A percentile compares a stretch with the other conserved stretches of the same genome.
Evolutionary conservation across 2,113 vertebrate species (phyloP).

Genomic region (Narcine bancroftii): DNA sequence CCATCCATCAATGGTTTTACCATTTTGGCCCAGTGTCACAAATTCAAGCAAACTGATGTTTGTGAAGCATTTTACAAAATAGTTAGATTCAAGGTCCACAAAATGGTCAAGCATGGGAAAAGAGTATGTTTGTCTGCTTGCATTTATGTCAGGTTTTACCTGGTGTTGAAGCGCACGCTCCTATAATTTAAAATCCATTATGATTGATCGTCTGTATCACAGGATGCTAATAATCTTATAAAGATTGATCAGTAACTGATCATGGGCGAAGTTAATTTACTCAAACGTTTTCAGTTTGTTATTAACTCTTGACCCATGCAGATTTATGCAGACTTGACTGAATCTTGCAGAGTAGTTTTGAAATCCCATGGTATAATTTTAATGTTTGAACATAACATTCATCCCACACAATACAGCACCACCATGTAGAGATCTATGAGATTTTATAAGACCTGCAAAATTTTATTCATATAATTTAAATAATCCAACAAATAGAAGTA

Average conservation of each 20-base stretch:
- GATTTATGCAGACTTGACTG: neutral
- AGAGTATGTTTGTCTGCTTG: neutral
- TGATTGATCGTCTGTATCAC: neutral
- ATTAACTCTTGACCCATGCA: neutral
- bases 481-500: neutral
- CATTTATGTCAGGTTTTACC: neutral
- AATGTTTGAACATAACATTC: neutral
- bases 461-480: neutral
- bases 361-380: neutral
- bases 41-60: neutral
- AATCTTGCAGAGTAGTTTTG: neutral
- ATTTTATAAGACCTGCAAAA: neutral
- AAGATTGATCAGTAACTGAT: conserved; percentile 12
- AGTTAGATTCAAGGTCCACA: neutral
- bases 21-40: neutral
- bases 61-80: neutral
- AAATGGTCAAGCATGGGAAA: neutral
- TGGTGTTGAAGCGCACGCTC: neutral
- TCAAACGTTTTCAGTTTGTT: neutral
- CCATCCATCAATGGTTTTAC: conserved; percentile 20
- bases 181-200: neutral
- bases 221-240: neutral
- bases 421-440: neutral
- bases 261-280: neutral
- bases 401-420: neutral